phyloP scores from a whole-genome alignment of 2,797 vertebrate species.

The Euphonia xanthogaster region DNA sequence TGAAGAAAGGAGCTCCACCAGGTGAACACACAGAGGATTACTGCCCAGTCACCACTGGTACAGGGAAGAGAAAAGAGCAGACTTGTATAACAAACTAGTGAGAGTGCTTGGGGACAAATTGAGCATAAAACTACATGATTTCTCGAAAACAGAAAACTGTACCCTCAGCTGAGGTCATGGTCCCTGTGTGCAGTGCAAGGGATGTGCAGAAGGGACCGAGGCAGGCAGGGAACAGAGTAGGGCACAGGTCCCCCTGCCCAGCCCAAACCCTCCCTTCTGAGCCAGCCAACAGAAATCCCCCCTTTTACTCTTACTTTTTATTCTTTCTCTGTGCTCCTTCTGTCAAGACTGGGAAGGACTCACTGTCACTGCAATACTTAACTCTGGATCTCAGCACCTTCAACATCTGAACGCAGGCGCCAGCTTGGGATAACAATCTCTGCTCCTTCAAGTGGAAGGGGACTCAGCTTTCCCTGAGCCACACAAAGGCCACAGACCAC shows the following conservation, averaged over 20 bases:
- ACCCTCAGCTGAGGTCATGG: neutral
- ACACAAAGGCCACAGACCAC: neutral
- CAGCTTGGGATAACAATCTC: neutral
- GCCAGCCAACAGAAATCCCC: neutral
- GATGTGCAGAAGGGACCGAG: rapidly evolving
- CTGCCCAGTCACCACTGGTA: neutral
- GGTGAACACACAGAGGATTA: no score
- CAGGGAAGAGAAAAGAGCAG: neutral
- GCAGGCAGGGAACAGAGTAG: neutral
- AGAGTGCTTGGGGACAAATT: neutral
- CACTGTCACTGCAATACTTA: neutral
- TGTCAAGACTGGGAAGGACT: neutral
- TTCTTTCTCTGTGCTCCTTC: neutral
- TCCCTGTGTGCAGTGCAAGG: neutral
- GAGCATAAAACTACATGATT: neutral
- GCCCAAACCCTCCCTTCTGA: rapidly evolving
- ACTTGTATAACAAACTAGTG: neutral
- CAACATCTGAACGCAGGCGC: neutral
- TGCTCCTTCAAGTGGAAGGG: neutral
- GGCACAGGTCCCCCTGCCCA: neutral
- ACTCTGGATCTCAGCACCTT: neutral
- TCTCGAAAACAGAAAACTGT: neutral
- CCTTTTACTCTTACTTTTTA: neutral
- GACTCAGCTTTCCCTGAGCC: neutral
- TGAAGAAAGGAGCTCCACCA: neutral